phyloP scores from a whole-genome alignment of 1,140 invertebrate genomes.

The Teleogryllus occipitalis region DNA sequence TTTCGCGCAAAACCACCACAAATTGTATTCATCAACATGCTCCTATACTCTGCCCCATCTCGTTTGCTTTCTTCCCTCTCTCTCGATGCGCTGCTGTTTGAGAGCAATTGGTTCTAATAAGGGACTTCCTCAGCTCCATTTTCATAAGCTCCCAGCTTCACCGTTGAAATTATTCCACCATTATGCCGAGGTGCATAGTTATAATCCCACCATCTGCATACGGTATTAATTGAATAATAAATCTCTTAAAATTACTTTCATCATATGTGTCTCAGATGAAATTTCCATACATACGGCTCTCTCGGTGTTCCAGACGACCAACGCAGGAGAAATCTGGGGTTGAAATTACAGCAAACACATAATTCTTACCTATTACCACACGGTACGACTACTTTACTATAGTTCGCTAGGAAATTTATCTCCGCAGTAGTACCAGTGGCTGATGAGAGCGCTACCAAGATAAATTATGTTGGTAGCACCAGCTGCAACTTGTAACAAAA shows the following conservation, averaged over 20 bases:
- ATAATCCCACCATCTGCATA: not conserved
- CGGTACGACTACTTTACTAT: too few species aligned
- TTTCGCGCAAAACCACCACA: too few species aligned
- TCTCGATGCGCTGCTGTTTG: not conserved
- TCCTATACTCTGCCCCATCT: not conserved
- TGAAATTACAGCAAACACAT: too few species aligned
- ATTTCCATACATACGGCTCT: not conserved
- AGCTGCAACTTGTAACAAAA: too few species aligned
- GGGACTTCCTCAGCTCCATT: not conserved
- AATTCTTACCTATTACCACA: too few species aligned
- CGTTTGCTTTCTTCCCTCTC: not conserved
- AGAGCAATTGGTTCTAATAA: not conserved
- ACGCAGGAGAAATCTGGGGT: too few species aligned
- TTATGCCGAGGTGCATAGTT: not conserved
- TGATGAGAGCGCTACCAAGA: too few species aligned
- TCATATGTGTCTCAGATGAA: not conserved
- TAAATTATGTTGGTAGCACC: too few species aligned
- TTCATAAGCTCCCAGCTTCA: not conserved
- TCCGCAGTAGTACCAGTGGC: too few species aligned
- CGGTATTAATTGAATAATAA: not conserved
- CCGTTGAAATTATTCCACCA: not conserved
- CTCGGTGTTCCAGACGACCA: too few species aligned
- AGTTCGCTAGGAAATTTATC: too few species aligned
- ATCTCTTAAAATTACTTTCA: not conserved
- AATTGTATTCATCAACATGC: too few species aligned